A percentile compares a stretch with the other conserved stretches of the same genome.
Conservation (phyloP, 2,888 invertebrate genomes). For the Hydrotaea cyrtoneurina region DNA sequence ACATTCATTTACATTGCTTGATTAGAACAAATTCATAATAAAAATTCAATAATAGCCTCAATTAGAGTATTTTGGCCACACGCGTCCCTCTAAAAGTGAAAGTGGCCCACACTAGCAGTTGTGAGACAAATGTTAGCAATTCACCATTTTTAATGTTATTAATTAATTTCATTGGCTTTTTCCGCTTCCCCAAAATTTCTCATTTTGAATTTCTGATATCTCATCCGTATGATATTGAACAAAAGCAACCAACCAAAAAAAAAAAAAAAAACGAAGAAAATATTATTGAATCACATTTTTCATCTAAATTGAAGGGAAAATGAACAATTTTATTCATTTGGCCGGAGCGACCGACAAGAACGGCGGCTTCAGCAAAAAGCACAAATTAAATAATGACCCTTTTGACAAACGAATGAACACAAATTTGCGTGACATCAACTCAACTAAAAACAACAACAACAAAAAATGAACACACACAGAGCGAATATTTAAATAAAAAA, state of each 20-base stretch:
- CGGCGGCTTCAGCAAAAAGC: not conserved
- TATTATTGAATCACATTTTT: not conserved
- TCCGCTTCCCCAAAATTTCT: not conserved
- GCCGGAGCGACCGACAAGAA: not conserved
- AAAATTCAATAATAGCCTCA: no score
- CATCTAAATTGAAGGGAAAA: not conserved
- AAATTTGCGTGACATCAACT: conserved; percentile 53
- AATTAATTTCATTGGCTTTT: not conserved
- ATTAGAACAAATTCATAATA: no score
- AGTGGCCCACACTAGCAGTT: no score
- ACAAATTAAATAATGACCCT: conserved; percentile 48
- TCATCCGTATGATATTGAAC: not conserved
- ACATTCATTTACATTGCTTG: no score
- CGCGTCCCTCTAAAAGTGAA: no score
- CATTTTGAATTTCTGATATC: not conserved
- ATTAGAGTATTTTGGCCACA: no score
- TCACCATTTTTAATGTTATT: not conserved
- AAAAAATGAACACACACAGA: not conserved
- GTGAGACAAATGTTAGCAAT: not conserved
- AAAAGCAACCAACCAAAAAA: not conserved
- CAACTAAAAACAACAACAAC: not conserved
- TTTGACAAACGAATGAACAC: conserved; percentile 54
- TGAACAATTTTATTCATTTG: conserved; percentile 2
- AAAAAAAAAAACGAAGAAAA: no score
- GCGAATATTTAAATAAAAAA: conserved; percentile 32